Conservation (phyloP, 2,113 vertebrate genomes). For the Eclectus roratus region DNA sequence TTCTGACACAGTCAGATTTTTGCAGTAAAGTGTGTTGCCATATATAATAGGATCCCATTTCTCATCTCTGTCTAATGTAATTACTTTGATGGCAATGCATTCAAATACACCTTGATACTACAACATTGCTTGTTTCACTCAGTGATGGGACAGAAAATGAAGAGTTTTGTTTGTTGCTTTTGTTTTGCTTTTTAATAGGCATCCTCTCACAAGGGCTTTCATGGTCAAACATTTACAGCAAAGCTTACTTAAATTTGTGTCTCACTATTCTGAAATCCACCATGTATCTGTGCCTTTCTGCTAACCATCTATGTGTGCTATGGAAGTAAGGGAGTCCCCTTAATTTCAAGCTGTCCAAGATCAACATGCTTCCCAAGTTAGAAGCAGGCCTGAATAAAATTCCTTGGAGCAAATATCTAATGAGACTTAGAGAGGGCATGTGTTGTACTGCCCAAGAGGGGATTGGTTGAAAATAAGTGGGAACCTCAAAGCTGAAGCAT, state of each 20-base stretch:
- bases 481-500: background rate
- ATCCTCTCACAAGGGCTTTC: background rate
- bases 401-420: background rate
- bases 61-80: conserved; percentile 16
- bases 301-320: background rate
- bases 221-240: background rate
- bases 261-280: background rate
- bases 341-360: background rate
- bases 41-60: background rate
- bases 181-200: background rate
- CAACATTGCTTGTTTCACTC: background rate
- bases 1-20: background rate
- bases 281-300: background rate
- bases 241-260: background rate
- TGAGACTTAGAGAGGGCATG: fast-evolving
- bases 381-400: background rate
- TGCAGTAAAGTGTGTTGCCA: background rate
- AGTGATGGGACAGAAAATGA: background rate
- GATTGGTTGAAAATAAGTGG: background rate
- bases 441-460: background rate
- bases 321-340: background rate
- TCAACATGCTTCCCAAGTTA: background rate
- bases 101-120: background rate
- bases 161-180: background rate
- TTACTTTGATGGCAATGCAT: background rate